Evolutionary conservation across 2,113 vertebrate species (phyloP).

Genomic region (Centropus unirufus): DNA sequence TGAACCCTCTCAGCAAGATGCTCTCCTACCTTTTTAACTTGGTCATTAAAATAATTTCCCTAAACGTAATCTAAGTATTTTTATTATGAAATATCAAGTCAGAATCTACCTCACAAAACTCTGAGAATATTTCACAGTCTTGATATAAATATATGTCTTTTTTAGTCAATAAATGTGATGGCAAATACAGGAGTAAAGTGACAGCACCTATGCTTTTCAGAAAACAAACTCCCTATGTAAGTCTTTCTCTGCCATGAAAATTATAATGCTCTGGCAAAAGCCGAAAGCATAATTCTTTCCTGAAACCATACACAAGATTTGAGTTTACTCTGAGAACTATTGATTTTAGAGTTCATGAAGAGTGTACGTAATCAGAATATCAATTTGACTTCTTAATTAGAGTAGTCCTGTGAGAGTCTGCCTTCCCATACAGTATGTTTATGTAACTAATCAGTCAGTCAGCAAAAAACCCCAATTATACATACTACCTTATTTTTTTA

Average conservation of each 20-base stretch:
- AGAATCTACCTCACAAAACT: neutral
- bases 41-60: neutral
- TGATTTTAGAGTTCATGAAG: slow-evolving; percentile 40
- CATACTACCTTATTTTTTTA: slow-evolving; percentile 28
- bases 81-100: neutral
- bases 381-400: slow-evolving; percentile 61
- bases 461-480: neutral
- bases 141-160: neutral
- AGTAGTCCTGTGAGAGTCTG: slow-evolving; percentile 25
- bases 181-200: neutral
- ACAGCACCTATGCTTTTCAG: neutral
- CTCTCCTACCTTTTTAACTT: neutral
- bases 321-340: neutral
- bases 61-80: neutral
- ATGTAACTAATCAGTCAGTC: slow-evolving; percentile 43
- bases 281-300: slow-evolving; percentile 17
- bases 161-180: neutral
- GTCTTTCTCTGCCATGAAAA: neutral
- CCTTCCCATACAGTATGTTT: slow-evolving; percentile 26
- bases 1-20: neutral
- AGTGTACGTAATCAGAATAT: slow-evolving; percentile 44
- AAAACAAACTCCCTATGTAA: neutral
- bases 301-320: neutral
- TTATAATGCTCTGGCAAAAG: neutral
- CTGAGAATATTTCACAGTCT: neutral